Base-by-base conservation (phyloP, 2,797 vertebrate genomes). In the Clarias fuscus region DNA sequence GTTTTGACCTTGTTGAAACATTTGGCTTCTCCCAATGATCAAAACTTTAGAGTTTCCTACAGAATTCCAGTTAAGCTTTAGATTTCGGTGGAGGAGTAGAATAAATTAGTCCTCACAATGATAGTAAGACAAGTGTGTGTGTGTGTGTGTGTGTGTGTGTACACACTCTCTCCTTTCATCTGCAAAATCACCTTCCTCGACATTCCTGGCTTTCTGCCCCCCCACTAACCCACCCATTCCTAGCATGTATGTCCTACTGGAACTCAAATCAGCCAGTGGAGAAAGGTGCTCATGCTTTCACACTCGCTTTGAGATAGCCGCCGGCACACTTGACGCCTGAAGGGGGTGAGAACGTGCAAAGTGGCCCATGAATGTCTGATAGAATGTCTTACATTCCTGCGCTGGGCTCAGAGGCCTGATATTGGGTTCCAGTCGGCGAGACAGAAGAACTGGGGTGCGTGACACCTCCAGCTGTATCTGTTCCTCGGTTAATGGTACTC, bases 331-430 rank as follows among this genome's bases (percentile, higher is more conserved):
- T 94, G 92, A 92, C 91, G 93, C 94, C 93, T 92, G 78, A 62
- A 68, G 77, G 89, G 93, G 93, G 94, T 94, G 94, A 95, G 93
- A 95, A 95, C 89, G 91, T 94, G 93, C 92, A 92, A 94, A 95
- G 93, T 91, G 88, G 91, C 67, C 89, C 92, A 93, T 90, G 92
- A 93, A 95, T 94, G 93, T 93, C 93, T 91, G 92, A 91, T 92
- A 92, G 93, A 92, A 96, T 95, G 93, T 94, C 92, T 91, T 84
- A 17, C 93, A 94, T 95, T 95, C 94, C 92, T 88, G 89, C 82
- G 87, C 83, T 82, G 58, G 83, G 82, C 78, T 81, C 43, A 40
- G 33, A 30, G 33, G 83, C 53, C 43, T 86, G 83, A 82, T 88
- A 84, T 89, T 89, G 85, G 82, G 83, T 91, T 91, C 91, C 88